phyloP scores from a whole-genome alignment of 2,113 vertebrate species.

The Melozone crissalis region DNA sequence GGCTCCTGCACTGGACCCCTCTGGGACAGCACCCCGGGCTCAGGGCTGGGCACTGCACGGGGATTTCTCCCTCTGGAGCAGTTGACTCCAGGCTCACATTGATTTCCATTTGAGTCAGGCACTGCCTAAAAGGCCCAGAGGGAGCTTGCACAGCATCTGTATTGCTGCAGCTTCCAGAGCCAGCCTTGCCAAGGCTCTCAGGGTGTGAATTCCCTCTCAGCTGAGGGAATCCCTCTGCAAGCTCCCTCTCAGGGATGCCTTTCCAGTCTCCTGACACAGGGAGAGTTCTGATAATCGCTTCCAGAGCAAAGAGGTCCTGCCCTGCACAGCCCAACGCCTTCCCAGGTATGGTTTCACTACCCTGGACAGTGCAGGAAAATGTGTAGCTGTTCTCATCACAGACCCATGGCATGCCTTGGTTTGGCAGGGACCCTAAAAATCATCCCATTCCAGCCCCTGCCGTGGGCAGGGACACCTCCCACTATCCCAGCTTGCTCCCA shows the following conservation, averaged over 20 bases:
- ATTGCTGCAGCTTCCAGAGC: conserved; percentile 20
- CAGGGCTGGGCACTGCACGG: not conserved
- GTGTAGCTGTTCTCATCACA: not conserved
- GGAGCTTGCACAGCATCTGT: conserved; percentile 35
- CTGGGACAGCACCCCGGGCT: not conserved
- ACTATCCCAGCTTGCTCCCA: not conserved
- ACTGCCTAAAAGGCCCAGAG: conserved; percentile 36
- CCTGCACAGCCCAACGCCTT: not conserved
- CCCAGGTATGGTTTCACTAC: not conserved
- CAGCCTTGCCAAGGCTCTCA: not conserved
- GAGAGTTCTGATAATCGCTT: not conserved
- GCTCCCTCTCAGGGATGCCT: not conserved
- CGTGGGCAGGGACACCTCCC: not conserved
- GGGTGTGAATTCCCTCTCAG: not conserved
- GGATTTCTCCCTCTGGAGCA: not conserved
- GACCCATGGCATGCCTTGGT: not conserved
- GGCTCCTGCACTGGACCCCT: not conserved
- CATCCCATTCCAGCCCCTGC: not conserved
- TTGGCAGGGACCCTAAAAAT: not conserved
- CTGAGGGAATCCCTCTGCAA: conserved; percentile 33
- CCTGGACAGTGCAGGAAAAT: accelerated
- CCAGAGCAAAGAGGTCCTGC: not conserved
- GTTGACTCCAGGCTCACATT: not conserved
- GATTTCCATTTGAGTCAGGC: conserved; percentile 58
- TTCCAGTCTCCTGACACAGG: not conserved